Evolutionary conservation across 2,797 vertebrate species (phyloP).

Genomic region (Alosa sapidissima): DNA sequence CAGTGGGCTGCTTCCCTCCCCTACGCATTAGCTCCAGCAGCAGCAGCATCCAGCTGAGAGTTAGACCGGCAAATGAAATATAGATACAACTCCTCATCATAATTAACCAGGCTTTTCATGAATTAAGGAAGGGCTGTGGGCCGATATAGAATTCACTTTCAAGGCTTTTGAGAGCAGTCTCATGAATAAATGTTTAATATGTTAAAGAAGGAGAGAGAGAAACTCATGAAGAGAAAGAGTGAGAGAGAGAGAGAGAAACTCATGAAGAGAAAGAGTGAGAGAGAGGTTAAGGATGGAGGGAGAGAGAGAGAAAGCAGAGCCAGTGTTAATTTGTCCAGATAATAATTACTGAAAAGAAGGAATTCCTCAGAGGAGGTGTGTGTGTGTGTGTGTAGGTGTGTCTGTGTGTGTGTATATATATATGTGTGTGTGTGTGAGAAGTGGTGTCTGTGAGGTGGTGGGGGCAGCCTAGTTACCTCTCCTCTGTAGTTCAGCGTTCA

Average conservation of each 20-base stretch:
- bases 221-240: slow-evolving; percentile 49
- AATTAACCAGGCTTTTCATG: slow-evolving; percentile 68
- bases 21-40: background rate
- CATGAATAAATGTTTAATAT: slow-evolving; percentile 78
- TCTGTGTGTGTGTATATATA: no score
- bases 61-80: slow-evolving; percentile 69
- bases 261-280: slow-evolving; percentile 53
- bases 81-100: slow-evolving; percentile 67
- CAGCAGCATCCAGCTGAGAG: slow-evolving; percentile 58
- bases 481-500: slow-evolving; percentile 42
- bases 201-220: slow-evolving; percentile 63
- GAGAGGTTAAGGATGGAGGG: slow-evolving; percentile 52
- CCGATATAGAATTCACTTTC: slow-evolving; percentile 76
- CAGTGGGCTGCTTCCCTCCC: slow-evolving; percentile 48
- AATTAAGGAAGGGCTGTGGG: slow-evolving; percentile 65
- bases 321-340: slow-evolving; percentile 68
- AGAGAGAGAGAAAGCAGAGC: slow-evolving; percentile 46
- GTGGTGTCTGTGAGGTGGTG: background rate
- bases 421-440: background rate
- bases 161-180: slow-evolving; percentile 74
- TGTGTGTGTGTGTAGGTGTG: background rate
- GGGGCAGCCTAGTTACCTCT: slow-evolving; percentile 49
- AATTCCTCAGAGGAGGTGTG: slow-evolving; percentile 45
- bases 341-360: slow-evolving; percentile 67
- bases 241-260: slow-evolving; percentile 45